Evolutionary conservation across 2,888 invertebrate genomes (phyloP).

Genomic region (Clanis bilineata): DNA sequence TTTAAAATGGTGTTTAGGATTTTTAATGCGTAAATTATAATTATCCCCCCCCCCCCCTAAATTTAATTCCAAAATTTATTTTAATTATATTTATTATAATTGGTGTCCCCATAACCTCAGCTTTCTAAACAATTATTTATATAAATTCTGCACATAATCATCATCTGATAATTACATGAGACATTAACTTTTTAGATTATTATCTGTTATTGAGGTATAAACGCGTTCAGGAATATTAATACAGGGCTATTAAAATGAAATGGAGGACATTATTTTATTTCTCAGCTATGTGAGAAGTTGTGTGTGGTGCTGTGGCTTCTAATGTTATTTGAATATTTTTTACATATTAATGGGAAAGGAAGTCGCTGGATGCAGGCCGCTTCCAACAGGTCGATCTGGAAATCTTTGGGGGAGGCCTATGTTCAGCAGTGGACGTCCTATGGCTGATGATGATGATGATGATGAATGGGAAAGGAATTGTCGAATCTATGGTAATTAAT

Average conservation of each 20-base stretch:
- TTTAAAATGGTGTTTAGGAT: neutral
- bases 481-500: too few species aligned
- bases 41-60: neutral
- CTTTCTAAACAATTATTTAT: neutral
- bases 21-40: neutral
- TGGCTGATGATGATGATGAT: too few species aligned
- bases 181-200: neutral
- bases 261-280: neutral
- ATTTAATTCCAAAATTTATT: neutral
- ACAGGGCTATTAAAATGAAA: neutral
- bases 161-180: neutral
- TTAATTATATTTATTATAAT: neutral
- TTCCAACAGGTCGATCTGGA: too few species aligned
- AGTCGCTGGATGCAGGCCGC: too few species aligned
- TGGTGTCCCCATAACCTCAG: neutral
- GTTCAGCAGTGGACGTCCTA: too few species aligned
- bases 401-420: too few species aligned
- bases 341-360: neutral
- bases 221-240: neutral
- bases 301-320: neutral
- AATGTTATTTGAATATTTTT: neutral
- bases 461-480: too few species aligned
- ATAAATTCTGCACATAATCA: neutral
- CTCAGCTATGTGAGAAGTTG: neutral
- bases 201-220: slow-evolving; percentile 1